phyloP scores from a whole-genome alignment of 2,797 vertebrate species.

The Poecilia wingei region DNA sequence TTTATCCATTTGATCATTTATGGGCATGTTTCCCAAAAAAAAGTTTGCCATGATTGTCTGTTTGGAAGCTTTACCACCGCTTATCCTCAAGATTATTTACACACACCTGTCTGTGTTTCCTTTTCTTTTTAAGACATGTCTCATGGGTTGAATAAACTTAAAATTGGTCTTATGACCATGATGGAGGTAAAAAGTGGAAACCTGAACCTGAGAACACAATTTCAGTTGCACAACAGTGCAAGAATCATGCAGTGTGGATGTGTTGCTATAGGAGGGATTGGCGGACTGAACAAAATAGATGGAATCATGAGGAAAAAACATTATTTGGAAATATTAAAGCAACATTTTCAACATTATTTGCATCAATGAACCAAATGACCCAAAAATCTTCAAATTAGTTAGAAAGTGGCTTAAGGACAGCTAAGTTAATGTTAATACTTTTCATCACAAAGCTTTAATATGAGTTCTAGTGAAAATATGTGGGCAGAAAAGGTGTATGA shows the following conservation, averaged over 20 bases:
- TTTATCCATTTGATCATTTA: neutral
- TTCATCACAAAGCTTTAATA: neutral
- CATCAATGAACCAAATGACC: neutral
- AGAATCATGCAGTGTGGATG: neutral
- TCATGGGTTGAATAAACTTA: neutral
- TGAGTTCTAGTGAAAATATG: neutral
- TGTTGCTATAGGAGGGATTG: neutral
- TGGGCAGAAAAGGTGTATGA: neutral
- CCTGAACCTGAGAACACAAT: neutral
- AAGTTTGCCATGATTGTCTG: neutral
- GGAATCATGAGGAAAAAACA: neutral
- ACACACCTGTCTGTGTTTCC: neutral
- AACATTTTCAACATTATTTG: neutral
- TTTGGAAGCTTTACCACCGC: neutral
- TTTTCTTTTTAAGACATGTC: neutral
- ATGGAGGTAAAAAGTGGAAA: neutral
- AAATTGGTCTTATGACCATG: neutral
- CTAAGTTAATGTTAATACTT: neutral
- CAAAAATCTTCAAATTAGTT: neutral
- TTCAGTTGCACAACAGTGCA: neutral
- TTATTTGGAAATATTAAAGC: neutral
- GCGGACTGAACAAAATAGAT: neutral
- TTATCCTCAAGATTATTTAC: neutral
- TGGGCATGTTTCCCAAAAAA: too few species aligned
- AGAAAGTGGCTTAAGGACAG: neutral